Base-by-base conservation (phyloP, 30 jellyfish, hydroid and myxozoan genomes). In the Hydractinia symbiolongicarpus region DNA sequence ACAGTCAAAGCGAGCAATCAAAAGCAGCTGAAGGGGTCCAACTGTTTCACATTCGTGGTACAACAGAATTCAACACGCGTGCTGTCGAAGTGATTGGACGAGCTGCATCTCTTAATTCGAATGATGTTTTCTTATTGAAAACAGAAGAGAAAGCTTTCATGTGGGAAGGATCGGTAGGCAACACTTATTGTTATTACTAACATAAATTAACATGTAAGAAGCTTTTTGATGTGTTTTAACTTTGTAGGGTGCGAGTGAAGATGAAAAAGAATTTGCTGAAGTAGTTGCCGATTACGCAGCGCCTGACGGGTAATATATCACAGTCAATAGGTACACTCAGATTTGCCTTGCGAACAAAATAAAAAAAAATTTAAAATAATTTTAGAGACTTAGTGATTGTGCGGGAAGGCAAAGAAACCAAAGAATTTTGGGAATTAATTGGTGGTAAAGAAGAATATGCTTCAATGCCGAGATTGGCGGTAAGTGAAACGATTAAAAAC, bases 401-500 rank as follows among this genome's bases (percentile, higher is more conserved):
- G 49, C 88, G 88, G 8, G 98, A 93, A 87, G 95, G 95, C 13
- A 84, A 93, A 75, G 98, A 93, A 76, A 80, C 95, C 13, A 69
- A 82, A 5, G 95, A 84, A 69, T 93, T 93, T 79, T 93, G 98
- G 98, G 94, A 87, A 53, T 30, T 93, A 11, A 51, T 93, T 61
- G 98, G 98, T 40, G 98, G 98, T 53, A 92, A 87, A 81, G 98
- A 92, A 77, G 91, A 88, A 5, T 92, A 92, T 52, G 98, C 98
- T 11, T 76, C 96, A 30, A 86, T 94, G 76, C 93, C 88, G 58
- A 67, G 98, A 49, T 20, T 92, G 73, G 77, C 81, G 88, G 98
- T 92, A 53, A 49, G 77, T 52, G 5, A n/a, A 44, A 10, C 13
- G 44, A 30, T 30, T 30, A 30, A 30, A 30, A 30, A 30, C 44